Evolutionary conservation across 2,888 invertebrate species (phyloP).

Genomic region (Melanargia galathea): DNA sequence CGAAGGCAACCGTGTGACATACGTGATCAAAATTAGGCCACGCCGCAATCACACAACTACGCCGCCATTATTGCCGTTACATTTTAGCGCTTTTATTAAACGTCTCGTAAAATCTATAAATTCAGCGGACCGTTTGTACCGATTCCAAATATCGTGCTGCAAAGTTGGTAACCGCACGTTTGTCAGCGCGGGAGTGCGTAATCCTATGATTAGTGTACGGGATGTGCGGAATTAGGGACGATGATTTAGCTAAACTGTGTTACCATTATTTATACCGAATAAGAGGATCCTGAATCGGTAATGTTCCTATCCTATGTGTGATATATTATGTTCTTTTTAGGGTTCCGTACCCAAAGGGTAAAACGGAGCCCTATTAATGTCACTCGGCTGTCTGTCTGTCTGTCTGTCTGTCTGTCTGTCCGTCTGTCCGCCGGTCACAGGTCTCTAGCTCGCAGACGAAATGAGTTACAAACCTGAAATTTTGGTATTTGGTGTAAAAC

Average conservation of each 20-base stretch:
- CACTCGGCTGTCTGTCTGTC: too few species aligned
- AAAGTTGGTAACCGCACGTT: slow-evolving; percentile 36
- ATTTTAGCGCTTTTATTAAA: slow-evolving; percentile 10
- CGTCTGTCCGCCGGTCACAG: too few species aligned
- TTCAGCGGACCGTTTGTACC: neutral
- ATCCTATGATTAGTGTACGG: slow-evolving; percentile 37
- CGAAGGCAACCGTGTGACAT: neutral
- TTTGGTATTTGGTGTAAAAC: too few species aligned
- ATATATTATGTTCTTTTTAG: too few species aligned
- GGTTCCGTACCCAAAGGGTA: too few species aligned
- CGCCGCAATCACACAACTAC: neutral
- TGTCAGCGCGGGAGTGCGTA: slow-evolving; percentile 33
- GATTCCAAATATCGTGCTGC: slow-evolving; percentile 18
- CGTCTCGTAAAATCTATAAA: slow-evolving; percentile 15
- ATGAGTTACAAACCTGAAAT: too few species aligned
- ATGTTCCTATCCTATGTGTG: too few species aligned
- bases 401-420: too few species aligned
- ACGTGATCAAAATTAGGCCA: neutral
- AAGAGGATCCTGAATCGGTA: neutral
- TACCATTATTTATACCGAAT: slow-evolving; percentile 7
- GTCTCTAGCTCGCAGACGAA: too few species aligned
- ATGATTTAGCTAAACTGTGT: slow-evolving; percentile 25
- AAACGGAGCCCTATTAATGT: too few species aligned
- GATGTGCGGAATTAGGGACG: slow-evolving; percentile 26
- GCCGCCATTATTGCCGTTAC: neutral